Percentiles rank a stretch among this genome's conserved stretches.
Evolutionary conservation across 2,797 vertebrate genomes (phyloP).

Genomic region (Oreortyx pictus): DNA sequence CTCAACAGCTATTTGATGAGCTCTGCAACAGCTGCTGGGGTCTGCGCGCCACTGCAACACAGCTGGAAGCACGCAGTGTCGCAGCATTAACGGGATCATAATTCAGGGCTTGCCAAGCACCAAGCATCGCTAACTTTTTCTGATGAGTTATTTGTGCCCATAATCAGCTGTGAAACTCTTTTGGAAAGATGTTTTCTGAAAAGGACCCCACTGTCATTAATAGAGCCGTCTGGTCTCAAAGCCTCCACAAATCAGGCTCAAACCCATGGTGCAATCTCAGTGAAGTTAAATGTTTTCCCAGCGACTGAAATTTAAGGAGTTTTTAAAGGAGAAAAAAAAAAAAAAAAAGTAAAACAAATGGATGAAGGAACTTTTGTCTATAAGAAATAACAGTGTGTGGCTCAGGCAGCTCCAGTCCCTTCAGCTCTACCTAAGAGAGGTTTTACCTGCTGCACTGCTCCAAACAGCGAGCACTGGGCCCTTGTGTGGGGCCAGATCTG

Average conservation of each 20-base stretch:
- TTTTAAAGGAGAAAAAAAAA: constrained; percentile 10
- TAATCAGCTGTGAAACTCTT: constrained; percentile 60
- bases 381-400: neutral
- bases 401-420: neutral
- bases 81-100: constrained; percentile 62
- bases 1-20: constrained; percentile 74
- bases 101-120: constrained; percentile 50
- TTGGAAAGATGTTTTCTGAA: constrained; percentile 34
- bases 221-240: constrained; percentile 29
- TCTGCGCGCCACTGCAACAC: constrained; percentile 57
- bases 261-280: neutral
- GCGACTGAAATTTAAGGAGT: neutral
- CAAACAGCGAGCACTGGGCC: neutral
- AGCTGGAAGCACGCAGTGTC: constrained; percentile 64
- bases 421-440: neutral
- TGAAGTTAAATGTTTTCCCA: neutral
- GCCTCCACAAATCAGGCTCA: constrained; percentile 14
- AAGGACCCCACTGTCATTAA: constrained; percentile 23
- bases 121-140: constrained; percentile 49
- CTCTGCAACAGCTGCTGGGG: constrained; percentile 66
- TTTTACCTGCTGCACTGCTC: neutral
- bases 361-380: neutral
- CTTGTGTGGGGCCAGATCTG: neutral
- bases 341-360: neutral
- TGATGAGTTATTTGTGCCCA: constrained; percentile 66